Evolutionary conservation across 2,113 vertebrate species (phyloP), one percentile per base, ranked within the genome.

Genomic region (Lonchura striata): DNA sequence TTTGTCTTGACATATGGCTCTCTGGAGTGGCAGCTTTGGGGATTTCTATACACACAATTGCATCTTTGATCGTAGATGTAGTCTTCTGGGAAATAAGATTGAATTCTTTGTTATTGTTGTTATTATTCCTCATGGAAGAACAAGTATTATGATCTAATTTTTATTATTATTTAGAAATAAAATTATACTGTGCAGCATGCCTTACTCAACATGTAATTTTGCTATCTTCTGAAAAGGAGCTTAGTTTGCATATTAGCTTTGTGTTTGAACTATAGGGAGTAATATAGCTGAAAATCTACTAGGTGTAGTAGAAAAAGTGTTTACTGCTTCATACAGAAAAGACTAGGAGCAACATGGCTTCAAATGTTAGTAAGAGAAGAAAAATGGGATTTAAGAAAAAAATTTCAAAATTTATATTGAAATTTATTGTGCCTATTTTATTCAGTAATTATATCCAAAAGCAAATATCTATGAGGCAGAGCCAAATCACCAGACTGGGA

Each of bases 41-140:
- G 12, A 69, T 85, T 91, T 94, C 66, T 80, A 15, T 65, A 37
- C 24, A 17, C 65, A 63, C 52, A 74, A 47, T 19, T 82, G 35
- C 11, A 10, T 82, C 54, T 65, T 74, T 72, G 53, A 46, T 74
- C 66, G 42, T 53, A 61, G n/a, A 24, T 82, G 10, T 0, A 14
- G 24, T 28, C 92, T 85, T 68, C 28, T 75, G 93, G 94, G 90
- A 92, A 96, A 90, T 93, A 93, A 94, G 42, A 50, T 59, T 42
- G 31, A 31, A 56, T 69, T 22, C 9, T 7, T 74, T 79, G 19
- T 76, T 84, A 10, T 68, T 93, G 15, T 33, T 93, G 23, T 63
- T 91, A 35, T 82, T 86, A 68, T 86, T 92, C 27, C 47, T 79
- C 19, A 44, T 21, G 41, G 60, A 56, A 33, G 41, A 82, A 82